phyloP scores from a whole-genome alignment of 2,888 invertebrate species.

The Latrodectus hesperus region DNA sequence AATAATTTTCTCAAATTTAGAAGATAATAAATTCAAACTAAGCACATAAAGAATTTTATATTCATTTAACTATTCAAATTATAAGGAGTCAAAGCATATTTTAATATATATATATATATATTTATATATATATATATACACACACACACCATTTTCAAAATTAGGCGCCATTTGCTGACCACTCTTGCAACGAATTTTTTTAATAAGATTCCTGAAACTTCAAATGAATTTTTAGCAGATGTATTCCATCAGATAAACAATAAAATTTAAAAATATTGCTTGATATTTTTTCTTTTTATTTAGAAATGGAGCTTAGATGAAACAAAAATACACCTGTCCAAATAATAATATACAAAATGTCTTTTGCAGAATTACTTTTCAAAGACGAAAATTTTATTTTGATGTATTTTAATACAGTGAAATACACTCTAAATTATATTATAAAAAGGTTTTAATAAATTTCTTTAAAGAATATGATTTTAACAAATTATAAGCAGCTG shows the following conservation, averaged over 20 bases:
- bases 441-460: not conserved
- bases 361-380: not conserved
- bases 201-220: not conserved
- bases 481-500: not conserved
- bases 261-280: not conserved
- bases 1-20: too few species aligned
- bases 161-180: not conserved
- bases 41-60: too few species aligned
- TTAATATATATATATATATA: too few species aligned
- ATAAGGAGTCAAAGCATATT: too few species aligned
- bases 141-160: not conserved
- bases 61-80: too few species aligned
- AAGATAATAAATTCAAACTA: too few species aligned
- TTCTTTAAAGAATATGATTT: not conserved
- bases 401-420: not conserved
- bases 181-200: not conserved
- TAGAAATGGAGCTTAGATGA: not conserved
- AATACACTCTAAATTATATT: not conserved
- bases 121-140: not conserved
- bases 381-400: not conserved
- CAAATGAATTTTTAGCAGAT: not conserved
- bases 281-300: not conserved
- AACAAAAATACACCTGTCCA: not conserved
- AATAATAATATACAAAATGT: not conserved
- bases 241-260: not conserved